Conservation (phyloP, 2,113 vertebrate genomes). For the Chaetura pelagica region DNA sequence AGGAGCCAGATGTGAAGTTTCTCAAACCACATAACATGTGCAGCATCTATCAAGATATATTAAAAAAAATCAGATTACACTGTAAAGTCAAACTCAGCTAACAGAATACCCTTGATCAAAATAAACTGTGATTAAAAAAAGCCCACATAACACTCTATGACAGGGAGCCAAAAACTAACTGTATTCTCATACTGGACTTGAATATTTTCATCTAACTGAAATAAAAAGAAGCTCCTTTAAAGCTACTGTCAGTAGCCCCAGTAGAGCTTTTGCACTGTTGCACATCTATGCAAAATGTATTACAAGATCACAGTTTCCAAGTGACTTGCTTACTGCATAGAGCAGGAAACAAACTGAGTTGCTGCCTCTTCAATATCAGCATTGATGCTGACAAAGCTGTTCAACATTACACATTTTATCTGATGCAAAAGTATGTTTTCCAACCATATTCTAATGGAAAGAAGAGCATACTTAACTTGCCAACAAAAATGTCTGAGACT, state of each 20-base stretch:
- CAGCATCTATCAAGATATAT: constrained; percentile 82
- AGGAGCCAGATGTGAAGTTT: constrained; percentile 97
- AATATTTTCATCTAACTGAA: background rate
- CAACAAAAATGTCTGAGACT: background rate
- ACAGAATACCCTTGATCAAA: background rate
- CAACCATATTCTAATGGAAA: background rate
- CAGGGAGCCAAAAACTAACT: background rate
- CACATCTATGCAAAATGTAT: background rate
- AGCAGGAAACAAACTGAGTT: background rate
- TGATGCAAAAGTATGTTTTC: background rate
- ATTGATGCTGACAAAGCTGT: background rate
- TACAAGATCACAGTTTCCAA: background rate
- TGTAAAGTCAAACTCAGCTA: background rate
- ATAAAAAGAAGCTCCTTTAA: background rate
- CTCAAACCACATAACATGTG: constrained; percentile 99
- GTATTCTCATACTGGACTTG: background rate
- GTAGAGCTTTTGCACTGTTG: background rate
- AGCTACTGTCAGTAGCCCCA: background rate
- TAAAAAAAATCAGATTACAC: background rate
- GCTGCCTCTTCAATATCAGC: background rate
- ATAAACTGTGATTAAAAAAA: background rate
- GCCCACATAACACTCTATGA: no score
- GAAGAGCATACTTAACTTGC: background rate
- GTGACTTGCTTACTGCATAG: background rate
- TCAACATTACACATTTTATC: fast-evolving